Evolutionary conservation across 2,888 invertebrate genomes (phyloP), one percentile per base, ranked within the genome.

Genomic region (Aphodius granarius): DNA sequence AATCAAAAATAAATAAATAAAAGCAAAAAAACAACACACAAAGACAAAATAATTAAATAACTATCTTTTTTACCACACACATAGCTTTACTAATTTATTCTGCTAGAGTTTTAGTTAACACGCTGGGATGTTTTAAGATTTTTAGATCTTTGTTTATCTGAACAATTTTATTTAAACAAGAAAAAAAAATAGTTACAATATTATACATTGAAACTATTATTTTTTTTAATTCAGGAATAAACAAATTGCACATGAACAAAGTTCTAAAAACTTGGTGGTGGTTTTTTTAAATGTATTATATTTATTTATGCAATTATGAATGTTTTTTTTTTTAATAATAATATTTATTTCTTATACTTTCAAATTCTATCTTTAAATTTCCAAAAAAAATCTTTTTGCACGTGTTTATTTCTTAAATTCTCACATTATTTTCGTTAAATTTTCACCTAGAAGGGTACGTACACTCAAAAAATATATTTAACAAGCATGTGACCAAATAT

Each of bases 1-100:
- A 73, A 23, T 68, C 73, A 76, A 70, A 70, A 75, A 71, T 63
- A 65, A 64, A 71, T n/a, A 68, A 73, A 19, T 43, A 17, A 18
- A 66, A 75, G 17, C 63, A n/a, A 64, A 71, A 76, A 20, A 74
- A 70, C 62, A 22, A 72, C 20, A 62, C 20, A 63, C 63, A 68
- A 72, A 68, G 5, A 72, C 64, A 65, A 73, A 68, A 63, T 23
- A 68, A 62, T 22, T 66, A 66, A 15, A n/a, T 19, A 9, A 66
- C 66, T 22, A 21, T 17, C 16, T 15, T 20, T 63, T 65, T 75
- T 75, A 22, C 63, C 64, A 22, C 16, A 70, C 63, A 68, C 5
- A n/a, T 70, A 18, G 18, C 62, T 75, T 75, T 64, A 43, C 22
- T 63, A 71, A 71, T 75, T 74, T 71, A 22, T 68, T 68, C 22